phyloP scores from a whole-genome alignment of 2,888 invertebrate species.

The Dicycla oo region DNA sequence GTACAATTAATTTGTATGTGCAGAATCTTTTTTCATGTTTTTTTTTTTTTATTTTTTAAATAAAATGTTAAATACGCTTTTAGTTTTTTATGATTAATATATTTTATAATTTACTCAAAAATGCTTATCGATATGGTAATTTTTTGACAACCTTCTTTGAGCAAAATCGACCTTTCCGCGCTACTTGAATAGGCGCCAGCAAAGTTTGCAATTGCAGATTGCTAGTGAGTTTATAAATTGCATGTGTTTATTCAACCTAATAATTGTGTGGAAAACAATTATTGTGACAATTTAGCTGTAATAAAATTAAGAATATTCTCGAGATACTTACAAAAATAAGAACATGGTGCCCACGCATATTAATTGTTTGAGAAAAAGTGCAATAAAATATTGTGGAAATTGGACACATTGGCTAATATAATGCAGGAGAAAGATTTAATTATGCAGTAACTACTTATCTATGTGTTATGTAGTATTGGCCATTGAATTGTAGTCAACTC shows the following conservation, averaged over 20 bases:
- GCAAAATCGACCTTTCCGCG: background rate
- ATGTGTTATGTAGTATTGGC: background rate
- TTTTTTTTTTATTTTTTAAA: no score
- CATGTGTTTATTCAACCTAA: background rate
- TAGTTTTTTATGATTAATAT: no score
- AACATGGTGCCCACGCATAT: constrained; percentile 3
- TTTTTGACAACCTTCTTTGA: background rate
- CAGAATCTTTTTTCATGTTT: no score
- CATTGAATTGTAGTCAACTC: constrained; percentile 35
- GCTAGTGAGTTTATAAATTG: background rate
- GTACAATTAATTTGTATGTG: background rate
- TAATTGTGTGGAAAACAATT: background rate
- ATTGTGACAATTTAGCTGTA: background rate
- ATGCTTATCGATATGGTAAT: background rate
- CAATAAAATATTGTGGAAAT: constrained; percentile 7
- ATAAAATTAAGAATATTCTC: background rate
- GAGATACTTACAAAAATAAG: background rate
- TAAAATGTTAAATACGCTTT: no score
- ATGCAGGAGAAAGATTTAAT: background rate
- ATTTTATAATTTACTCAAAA: background rate
- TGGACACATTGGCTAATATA: background rate
- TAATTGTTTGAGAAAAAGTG: constrained; percentile 9
- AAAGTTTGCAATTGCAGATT: background rate
- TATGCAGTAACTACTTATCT: background rate
- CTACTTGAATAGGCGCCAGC: background rate